Conservation (phyloP, 1,140 invertebrate species). For the Protaetia brevitarsis region DNA sequence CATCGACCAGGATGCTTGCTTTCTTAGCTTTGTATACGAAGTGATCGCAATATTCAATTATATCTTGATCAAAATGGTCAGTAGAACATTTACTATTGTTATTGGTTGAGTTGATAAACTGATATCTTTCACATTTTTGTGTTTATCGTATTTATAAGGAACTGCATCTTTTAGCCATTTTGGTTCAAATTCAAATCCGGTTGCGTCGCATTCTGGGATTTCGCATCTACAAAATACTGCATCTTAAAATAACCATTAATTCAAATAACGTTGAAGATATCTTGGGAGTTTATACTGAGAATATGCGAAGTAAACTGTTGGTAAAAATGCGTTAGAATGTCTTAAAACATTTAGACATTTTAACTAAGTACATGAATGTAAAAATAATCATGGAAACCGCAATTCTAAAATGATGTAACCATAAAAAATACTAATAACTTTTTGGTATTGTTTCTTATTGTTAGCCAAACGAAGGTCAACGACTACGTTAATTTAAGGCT, state of each 20-base stretch:
- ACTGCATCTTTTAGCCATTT: slow-evolving; percentile 21
- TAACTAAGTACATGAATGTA: no score
- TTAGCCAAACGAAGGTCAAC: no score
- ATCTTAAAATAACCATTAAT: background rate
- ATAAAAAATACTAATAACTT: no score
- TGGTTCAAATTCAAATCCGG: slow-evolving; percentile 9
- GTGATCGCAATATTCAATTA: background rate
- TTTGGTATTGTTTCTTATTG: no score
- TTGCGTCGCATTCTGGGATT: slow-evolving; percentile 19
- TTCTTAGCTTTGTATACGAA: slow-evolving; percentile 23
- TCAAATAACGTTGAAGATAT: no score
- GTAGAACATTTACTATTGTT: background rate
- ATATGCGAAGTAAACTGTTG: no score
- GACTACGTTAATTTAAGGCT: no score
- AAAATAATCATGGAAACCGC: no score
- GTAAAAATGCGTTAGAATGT: no score
- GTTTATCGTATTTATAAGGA: slow-evolving; percentile 21
- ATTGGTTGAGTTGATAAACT: background rate
- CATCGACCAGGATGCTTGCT: slow-evolving; percentile 22
- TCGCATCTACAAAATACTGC: slow-evolving; percentile 21
- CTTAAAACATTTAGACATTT: no score
- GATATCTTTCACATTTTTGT: slow-evolving; percentile 22
- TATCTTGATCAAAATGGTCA: slow-evolving; percentile 11
- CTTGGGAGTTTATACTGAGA: no score
- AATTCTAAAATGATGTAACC: no score